A percentile compares a stretch with the other conserved stretches of the same genome.
phyloP scores from a whole-genome alignment of 1,140 invertebrate species.

The Helicorthomorpha holstii region DNA sequence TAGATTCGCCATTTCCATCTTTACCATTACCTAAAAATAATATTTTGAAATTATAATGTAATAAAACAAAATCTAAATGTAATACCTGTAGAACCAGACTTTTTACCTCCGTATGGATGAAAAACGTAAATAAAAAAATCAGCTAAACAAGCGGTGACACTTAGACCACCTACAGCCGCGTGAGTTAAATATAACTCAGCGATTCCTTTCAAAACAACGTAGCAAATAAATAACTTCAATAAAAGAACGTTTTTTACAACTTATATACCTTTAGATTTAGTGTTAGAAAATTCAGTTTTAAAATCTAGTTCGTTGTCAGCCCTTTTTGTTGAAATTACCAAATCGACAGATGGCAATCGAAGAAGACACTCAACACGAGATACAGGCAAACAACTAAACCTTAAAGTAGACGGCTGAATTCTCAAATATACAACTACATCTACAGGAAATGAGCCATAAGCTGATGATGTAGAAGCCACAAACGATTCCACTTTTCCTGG shows the following conservation, averaged over 20 bases:
- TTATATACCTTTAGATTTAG: too few species aligned
- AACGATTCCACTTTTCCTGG: conserved; percentile 21
- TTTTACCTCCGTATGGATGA: conserved; percentile 89
- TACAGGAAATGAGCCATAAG: conserved; percentile 84
- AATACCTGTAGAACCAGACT: conserved; percentile 33
- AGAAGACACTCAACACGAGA: conserved; percentile 92
- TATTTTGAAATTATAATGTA: not conserved
- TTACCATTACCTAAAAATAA: conserved; percentile 8
- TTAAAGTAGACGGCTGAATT: conserved; percentile 89
- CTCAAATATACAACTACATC: conserved; percentile 98
- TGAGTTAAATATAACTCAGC: conserved; percentile 3
- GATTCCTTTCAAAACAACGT: too few species aligned
- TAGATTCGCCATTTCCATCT: conserved; percentile 11
- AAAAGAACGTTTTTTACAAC: too few species aligned
- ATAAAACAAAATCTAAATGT: too few species aligned
- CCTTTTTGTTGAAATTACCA: conserved; percentile 78
- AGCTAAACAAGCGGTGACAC: conserved; percentile 81
- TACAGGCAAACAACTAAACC: conserved; percentile 87
- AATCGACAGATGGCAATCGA: conserved; percentile 83
- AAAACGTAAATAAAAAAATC: conserved; percentile 97
- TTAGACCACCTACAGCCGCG: conserved; percentile 59
- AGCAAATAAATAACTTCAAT: too few species aligned
- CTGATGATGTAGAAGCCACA: conserved; percentile 16
- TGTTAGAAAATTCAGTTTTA: too few species aligned
- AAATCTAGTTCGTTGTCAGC: conserved; percentile 52